Conservation (phyloP, 2,113 vertebrate genomes). For the Corydoras sp. region DNA sequence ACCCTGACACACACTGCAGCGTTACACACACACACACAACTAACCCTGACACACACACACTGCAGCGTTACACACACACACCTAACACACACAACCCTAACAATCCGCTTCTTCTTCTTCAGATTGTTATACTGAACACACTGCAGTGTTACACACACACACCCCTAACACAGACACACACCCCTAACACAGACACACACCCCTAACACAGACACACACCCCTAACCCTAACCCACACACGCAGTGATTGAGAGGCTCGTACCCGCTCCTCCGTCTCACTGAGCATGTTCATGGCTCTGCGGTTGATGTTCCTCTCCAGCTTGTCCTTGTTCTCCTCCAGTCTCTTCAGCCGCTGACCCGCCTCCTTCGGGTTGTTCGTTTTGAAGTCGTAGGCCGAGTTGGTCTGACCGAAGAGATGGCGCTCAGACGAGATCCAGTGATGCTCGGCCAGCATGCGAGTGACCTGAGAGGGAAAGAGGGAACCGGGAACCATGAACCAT, state of each 20-base stretch:
- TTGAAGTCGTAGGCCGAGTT: slow-evolving; percentile 89
- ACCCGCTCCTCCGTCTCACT: slow-evolving; percentile 87
- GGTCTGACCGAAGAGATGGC: slow-evolving; percentile 80
- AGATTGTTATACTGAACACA: slow-evolving; percentile 83
- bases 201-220: no score
- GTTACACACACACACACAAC: no score
- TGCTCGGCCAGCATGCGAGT: slow-evolving; percentile 82
- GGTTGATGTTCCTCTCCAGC: slow-evolving; percentile 78
- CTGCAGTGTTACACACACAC: no score
- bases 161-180: no score
- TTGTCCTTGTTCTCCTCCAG: slow-evolving; percentile 74
- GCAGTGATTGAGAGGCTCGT: not conserved
- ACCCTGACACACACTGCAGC: no score
- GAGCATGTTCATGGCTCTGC: slow-evolving; percentile 80
- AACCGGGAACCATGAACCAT: no score
- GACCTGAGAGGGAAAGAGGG: slow-evolving; percentile 61
- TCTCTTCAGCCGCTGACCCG: slow-evolving; percentile 75
- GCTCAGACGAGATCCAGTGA: slow-evolving; percentile 87
- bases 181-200: no score
- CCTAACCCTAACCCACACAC: not conserved
- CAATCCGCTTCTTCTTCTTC: slow-evolving; percentile 88
- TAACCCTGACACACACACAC: no score
- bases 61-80: no score
- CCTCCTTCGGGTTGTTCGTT: slow-evolving; percentile 73
- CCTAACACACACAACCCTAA: slow-evolving; percentile 41